These are phyloP conservation scores for Buceros bicornis DNA, from an alignment of 2,797 vertebrate species.

Conservation along the genomic window DNA sequence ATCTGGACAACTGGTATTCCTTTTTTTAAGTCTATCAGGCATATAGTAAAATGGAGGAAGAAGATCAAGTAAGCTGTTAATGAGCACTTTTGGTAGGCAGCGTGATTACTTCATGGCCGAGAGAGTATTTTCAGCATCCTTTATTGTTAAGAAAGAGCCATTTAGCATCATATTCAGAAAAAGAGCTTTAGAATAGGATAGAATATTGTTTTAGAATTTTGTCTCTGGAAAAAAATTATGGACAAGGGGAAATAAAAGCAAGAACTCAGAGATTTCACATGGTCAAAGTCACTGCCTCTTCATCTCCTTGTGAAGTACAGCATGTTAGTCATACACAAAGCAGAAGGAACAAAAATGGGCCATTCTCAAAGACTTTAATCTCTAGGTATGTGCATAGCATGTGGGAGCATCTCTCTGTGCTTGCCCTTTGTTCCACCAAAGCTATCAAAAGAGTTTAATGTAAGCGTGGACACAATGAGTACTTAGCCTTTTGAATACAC, in stretches of 20 bases:
- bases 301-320: background rate
- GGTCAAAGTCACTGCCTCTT: background rate
- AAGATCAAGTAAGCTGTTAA: background rate
- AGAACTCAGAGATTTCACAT: background rate
- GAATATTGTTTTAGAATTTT: background rate
- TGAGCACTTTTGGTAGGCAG: background rate
- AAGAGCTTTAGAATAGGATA: background rate
- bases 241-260: conserved; percentile 4
- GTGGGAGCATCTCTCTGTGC: background rate
- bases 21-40: background rate
- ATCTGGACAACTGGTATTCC: background rate
- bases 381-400: background rate
- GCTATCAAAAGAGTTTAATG: background rate
- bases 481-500: background rate
- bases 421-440: background rate
- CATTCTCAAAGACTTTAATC: background rate
- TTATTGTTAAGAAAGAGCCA: background rate
- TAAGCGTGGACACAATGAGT: background rate
- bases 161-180: background rate
- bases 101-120: background rate
- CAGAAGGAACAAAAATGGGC: background rate
- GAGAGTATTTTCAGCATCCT: conserved; percentile 1
- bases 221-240: background rate
- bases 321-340: background rate
- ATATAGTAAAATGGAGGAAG: background rate